Evolutionary conservation across 2,888 invertebrate genomes (phyloP), one percentile per base, ranked within the genome.

Genomic region (Acronicta psi): DNA sequence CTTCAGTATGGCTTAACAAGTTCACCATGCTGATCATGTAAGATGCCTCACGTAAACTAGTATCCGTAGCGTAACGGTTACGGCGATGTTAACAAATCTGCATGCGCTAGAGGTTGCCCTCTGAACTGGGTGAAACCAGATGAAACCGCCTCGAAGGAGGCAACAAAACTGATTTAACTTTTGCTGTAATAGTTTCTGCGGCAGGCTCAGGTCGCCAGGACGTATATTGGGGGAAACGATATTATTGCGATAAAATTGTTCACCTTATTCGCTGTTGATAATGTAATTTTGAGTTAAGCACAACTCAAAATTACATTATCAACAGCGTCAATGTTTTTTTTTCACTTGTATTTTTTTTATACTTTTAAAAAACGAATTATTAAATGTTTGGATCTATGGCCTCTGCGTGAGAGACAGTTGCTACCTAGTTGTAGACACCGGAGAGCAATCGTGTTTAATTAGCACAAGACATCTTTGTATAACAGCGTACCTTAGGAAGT

Each of bases 111-210:
- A 66, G 59, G 34, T 64, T 54, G 43, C 55, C 57, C 45, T n/a
- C n/a, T 59, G 62, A 67, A 65, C 71, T 59, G 57, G 62, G 72
- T 69, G 73, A 73, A 74, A 75, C 77, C 74, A 69, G 80, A 75
- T 77, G 74, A 78, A 78, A 79, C 79, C 62, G 73, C 77, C 54
- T 80, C 66, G 65, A 69, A 78, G 77, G 75, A 82, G 72, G 80
- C 78, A 85, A 86, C 87, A 85, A 87, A 88, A 89, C 88, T 89
- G 88, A 89, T 90, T 88, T 86, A 89, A 89, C 86, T 90, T 89
- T 86, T 73, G 78, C 83, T 59, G 84, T 86, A 87, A 88, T 87
- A 88, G 89, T 89, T 89, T 87, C 81, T 81, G 86, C 71, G 81
- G 83, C 79, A 73, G 74, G 76, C 80, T 63, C 78, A 67, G 80